Evolutionary conservation across 1,140 invertebrate species (phyloP).

Genomic region (Drosophila sp.): DNA sequence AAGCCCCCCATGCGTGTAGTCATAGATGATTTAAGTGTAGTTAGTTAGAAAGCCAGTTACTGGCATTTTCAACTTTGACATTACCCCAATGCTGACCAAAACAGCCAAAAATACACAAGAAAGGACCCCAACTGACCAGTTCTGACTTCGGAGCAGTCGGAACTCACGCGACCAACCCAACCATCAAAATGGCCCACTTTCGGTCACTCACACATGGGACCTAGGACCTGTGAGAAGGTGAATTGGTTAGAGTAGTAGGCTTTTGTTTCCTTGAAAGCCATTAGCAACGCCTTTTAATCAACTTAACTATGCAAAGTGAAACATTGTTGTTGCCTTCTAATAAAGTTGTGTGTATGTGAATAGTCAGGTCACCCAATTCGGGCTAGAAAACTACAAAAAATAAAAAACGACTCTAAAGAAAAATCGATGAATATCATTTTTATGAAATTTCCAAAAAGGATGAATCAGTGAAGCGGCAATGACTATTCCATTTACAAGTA

Average conservation of each 20-base stretch:
- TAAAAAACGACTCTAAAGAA: constrained; percentile 1
- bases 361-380: constrained; percentile 2
- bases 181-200: too few species aligned
- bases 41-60: constrained; percentile 30
- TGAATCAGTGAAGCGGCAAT: too few species aligned
- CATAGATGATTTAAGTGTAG: constrained; percentile 38
- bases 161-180: too few species aligned
- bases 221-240: neutral
- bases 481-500: too few species aligned
- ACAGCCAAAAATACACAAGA: constrained; percentile 13
- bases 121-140: too few species aligned
- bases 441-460: too few species aligned
- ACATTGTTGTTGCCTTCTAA: constrained; percentile 7
- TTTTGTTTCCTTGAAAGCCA: constrained; percentile 39
- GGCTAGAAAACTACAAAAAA: neutral
- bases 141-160: too few species aligned
- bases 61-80: constrained; percentile 53
- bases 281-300: constrained; percentile 75
- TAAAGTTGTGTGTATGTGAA: neutral
- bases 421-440: constrained; percentile 46
- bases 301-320: constrained; percentile 51
- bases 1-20: constrained; percentile 27
- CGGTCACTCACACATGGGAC: too few species aligned
- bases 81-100: constrained; percentile 24
- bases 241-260: constrained; percentile 4